These are phyloP conservation scores for Ctenicera cuprea DNA, from an alignment of 2,888 invertebrate species.

Conservation along the genomic window DNA sequence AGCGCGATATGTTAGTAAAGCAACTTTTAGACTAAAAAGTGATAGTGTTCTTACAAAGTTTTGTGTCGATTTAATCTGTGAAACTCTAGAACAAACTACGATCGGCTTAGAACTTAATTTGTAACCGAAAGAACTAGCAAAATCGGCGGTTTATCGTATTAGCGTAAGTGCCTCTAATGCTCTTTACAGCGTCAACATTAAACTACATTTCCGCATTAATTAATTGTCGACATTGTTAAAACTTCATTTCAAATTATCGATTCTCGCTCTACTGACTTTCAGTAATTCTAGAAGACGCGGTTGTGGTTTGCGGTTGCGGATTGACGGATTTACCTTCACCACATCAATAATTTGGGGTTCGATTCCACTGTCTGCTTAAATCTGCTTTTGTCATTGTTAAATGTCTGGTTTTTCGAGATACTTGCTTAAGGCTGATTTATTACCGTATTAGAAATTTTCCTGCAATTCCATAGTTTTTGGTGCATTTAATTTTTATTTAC, in stretches of 20 bases:
- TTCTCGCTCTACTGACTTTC: slow-evolving; percentile 22
- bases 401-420: neutral
- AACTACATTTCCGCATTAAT: slow-evolving; percentile 26
- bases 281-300: slow-evolving; percentile 23
- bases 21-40: too few relatives aligned
- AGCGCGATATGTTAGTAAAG: too few relatives aligned
- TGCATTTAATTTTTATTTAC: too few relatives aligned
- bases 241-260: slow-evolving; percentile 19
- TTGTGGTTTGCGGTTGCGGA: neutral
- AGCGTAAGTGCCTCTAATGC: slow-evolving; percentile 20
- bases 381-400: slow-evolving; percentile 4
- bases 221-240: slow-evolving; percentile 4
- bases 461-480: neutral
- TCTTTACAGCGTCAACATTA: slow-evolving; percentile 10
- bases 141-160: neutral
- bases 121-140: neutral
- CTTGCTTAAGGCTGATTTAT: too few relatives aligned
- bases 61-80: neutral
- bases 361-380: slow-evolving; percentile 8
- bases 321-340: slow-evolving; percentile 13
- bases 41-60: too few relatives aligned
- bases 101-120: slow-evolving; percentile 1
- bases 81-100: neutral
- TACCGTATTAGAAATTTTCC: too few relatives aligned
- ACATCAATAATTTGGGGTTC: slow-evolving; percentile 23